These are phyloP conservation scores for Thomomys bottae DNA, from an alignment of 2,113 vertebrate genomes.

Conservation along the genomic window DNA sequence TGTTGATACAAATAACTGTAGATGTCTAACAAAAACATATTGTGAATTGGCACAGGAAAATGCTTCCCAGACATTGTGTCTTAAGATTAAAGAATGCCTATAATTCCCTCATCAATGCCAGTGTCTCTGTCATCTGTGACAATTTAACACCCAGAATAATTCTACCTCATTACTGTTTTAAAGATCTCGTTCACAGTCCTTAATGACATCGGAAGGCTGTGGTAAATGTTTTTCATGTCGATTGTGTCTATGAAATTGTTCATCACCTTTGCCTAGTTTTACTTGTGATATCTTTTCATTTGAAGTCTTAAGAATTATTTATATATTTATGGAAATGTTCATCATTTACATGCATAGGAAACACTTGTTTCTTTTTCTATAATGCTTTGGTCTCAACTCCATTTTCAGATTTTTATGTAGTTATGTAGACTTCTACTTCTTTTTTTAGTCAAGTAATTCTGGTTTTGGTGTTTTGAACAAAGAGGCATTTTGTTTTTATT, in stretches of 20 bases:
- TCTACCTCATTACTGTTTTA: background rate
- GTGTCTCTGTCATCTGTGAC: background rate
- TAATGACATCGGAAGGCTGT: background rate
- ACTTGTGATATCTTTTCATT: background rate
- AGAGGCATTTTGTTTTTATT: background rate
- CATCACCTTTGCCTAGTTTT: background rate
- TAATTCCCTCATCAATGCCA: background rate
- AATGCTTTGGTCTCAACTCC: background rate
- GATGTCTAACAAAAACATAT: background rate
- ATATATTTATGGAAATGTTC: background rate
- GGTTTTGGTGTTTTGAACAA: background rate
- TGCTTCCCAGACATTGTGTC: background rate
- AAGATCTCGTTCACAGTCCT: rapidly evolving
- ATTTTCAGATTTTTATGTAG: conserved; percentile 7
- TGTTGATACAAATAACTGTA: background rate
- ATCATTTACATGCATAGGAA: background rate
- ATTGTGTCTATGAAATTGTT: background rate
- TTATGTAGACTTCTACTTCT: background rate
- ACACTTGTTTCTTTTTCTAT: background rate
- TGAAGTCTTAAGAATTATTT: background rate
- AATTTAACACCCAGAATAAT: background rate
- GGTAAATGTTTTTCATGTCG: background rate
- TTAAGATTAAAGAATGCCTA: background rate
- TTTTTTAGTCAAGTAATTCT: conserved; percentile 11
- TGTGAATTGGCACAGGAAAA: background rate